Conservation (phyloP, 2,113 vertebrate species). For the Nothoprocta perdicaria region DNA sequence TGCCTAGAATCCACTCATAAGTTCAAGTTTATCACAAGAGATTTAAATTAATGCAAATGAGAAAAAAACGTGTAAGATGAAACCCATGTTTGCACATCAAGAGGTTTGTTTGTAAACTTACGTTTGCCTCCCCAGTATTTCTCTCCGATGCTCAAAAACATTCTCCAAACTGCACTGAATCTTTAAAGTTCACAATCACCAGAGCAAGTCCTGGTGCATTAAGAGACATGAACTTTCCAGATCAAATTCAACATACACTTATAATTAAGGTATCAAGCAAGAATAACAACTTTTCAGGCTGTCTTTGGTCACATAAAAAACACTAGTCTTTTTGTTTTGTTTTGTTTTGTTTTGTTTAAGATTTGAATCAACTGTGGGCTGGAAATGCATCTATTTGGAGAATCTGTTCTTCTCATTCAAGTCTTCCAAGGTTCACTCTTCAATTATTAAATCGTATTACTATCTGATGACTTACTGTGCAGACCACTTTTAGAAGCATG, state of each 20-base stretch:
- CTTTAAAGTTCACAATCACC: background rate
- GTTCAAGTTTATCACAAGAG: background rate
- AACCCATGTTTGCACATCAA: background rate
- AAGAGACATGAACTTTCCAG: background rate
- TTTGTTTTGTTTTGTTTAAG: background rate
- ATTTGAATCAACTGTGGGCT: background rate
- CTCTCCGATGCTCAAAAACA: background rate
- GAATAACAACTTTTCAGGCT: background rate
- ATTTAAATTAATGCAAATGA: background rate
- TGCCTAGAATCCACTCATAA: background rate
- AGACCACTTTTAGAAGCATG: constrained; percentile 3
- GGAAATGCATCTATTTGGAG: background rate
- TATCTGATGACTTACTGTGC: background rate
- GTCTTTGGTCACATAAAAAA: background rate
- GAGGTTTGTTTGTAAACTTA: background rate
- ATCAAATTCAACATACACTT: background rate
- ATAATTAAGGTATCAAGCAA: background rate
- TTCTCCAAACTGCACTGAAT: background rate
- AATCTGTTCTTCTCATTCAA: background rate
- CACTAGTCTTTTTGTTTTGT: background rate
- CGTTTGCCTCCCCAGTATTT: background rate
- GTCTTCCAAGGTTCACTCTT: background rate
- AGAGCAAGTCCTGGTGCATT: background rate
- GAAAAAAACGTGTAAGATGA: background rate
- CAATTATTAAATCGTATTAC: background rate